Base-by-base conservation (phyloP, 2,888 invertebrate genomes). In the Dryobota labecula region DNA sequence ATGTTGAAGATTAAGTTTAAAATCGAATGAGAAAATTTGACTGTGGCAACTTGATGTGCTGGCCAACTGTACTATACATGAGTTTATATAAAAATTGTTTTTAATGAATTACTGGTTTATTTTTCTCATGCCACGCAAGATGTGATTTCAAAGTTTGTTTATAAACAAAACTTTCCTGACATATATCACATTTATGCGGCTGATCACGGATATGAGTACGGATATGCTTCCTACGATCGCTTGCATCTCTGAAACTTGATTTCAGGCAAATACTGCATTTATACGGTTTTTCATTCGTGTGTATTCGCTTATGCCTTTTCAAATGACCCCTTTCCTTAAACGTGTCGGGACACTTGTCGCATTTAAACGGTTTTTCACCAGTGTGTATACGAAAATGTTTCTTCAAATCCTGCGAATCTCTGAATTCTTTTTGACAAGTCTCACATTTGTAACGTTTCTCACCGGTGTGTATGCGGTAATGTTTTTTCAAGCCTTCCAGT, bases 331-430 rank as follows among this genome's bases (percentile, higher is more conserved):
- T 49, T 33, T 66, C 76, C 1, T 27, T 80, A 30, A 80, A 78
- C 8, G 51, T 3, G 0, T 18, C 30, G 0, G 45, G 1, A 13
- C 78, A 78, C 0, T 36, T 6, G 1, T 70, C 58, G 41, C 80
- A 80, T 24, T 76, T 51, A 45, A 54, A 80, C 0, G 76, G 80
- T 1, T 63, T 80, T 9, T 79, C 78, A 1, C 74, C 68, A 0
- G 79, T 78, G 3, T 79, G 80, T 24, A 67, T 67, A 1, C 76
- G 69, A 0, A 57, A 0, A 27, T 79, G 80, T 11, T 79, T 78
- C n/a, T 57, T 75, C n/a, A 70, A 30, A 57, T 78, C 80, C 43
- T 65, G 45, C 2, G 53, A 47, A 41, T 78, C 73, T 20, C 77
- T 45, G 7, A 75, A 79, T 41, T 9, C 6, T 33, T 70, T 78